Percentiles rank a stretch among this genome's conserved stretches.
Evolutionary conservation across 2,797 vertebrate species (phyloP).

Genomic region (Benthosema pterotum): DNA sequence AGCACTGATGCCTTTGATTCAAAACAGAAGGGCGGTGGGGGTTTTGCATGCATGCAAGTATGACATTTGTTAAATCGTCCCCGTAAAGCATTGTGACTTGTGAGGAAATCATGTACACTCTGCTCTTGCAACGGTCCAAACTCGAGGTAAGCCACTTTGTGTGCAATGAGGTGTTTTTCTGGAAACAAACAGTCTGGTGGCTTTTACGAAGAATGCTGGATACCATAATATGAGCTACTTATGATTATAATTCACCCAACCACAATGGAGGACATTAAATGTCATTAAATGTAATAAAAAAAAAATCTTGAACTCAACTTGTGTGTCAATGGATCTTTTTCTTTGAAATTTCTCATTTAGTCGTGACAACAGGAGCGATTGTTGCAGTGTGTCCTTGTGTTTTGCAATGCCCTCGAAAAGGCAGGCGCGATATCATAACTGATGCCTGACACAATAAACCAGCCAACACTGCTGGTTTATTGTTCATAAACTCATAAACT

Average conservation of each 20-base stretch:
- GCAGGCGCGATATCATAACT: conserved; percentile 14
- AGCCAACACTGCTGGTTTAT: conserved; percentile 45
- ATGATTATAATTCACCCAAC: conserved; percentile 33
- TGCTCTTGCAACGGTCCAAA: conserved; percentile 52
- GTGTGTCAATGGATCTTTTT: too few relatives aligned
- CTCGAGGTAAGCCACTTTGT: conserved; percentile 56
- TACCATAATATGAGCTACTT: conserved; percentile 36
- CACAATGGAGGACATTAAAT: conserved; percentile 49
- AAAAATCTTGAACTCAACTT: too few relatives aligned
- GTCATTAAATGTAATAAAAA: too few relatives aligned
- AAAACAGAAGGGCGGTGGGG: conserved; percentile 62
- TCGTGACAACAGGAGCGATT: too few relatives aligned
- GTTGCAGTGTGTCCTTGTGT: conserved; percentile 4
- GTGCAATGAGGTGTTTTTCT: conserved; percentile 56
- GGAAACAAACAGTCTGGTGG: conserved; percentile 43
- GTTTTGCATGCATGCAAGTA: conserved; percentile 42
- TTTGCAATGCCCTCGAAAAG: conserved; percentile 17
- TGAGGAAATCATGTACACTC: conserved; percentile 73
- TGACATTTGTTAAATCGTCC: conserved; percentile 69
- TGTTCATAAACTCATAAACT: conserved; percentile 23
- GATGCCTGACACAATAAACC: conserved; percentile 29
- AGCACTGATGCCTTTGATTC: conserved; percentile 59
- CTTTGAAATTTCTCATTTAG: too few relatives aligned
- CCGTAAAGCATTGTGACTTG: conserved; percentile 63
- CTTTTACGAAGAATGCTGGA: conserved; percentile 51